These are phyloP conservation scores for Propsilocerus akamusi DNA, from an alignment of 1,140 invertebrate species.

Conservation along the genomic window DNA sequence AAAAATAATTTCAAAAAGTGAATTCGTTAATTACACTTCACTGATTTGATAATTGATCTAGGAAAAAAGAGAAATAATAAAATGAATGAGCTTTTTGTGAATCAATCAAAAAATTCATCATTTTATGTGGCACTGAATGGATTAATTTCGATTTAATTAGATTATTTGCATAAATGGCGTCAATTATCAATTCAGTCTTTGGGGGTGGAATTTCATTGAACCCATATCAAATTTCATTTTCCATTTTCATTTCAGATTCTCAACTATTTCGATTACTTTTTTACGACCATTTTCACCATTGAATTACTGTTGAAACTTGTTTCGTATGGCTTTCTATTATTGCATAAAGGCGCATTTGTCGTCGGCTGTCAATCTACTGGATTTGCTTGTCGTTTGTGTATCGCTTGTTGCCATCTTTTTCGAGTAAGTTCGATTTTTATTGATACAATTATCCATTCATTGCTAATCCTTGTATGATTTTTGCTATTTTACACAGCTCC, in stretches of 20 bases:
- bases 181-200: no score
- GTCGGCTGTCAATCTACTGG: conserved; percentile 97
- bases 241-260: conserved; percentile 54
- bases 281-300: conserved; percentile 94
- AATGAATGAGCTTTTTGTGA: no score
- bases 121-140: no score
- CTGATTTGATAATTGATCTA: no score
- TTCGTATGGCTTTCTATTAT: conserved; percentile 77
- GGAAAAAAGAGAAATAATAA: no score
- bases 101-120: no score
- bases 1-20: no score
- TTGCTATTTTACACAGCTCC: conserved; percentile 40
- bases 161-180: no score
- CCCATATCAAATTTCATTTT: neutral
- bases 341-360: conserved; percentile 94
- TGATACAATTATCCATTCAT: neutral
- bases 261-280: conserved; percentile 94
- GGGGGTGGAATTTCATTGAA: no score
- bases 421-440: conserved; percentile 38
- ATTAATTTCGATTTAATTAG: no score
- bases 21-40: no score
- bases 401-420: conserved; percentile 90
- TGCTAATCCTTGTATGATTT: neutral
- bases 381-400: conserved; percentile 94
- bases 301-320: conserved; percentile 96